A percentile compares a stretch with the other conserved stretches of the same genome.
phyloP scores from a whole-genome alignment of 1,140 invertebrate genomes.

The Drosophila kepulauana region DNA sequence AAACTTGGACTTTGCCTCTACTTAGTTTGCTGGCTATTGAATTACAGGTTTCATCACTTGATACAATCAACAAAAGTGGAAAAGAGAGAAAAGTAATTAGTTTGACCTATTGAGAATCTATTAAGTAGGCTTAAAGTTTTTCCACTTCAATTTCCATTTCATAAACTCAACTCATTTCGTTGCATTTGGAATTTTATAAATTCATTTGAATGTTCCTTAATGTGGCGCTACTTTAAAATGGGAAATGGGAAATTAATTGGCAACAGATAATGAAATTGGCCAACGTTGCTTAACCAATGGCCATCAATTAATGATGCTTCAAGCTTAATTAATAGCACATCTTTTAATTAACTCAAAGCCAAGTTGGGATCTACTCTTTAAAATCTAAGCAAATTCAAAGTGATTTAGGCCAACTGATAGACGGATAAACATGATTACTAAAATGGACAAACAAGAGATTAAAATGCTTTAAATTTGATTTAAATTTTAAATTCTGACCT shows the following conservation, averaged over 20 bases:
- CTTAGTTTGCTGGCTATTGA: constrained; percentile 62
- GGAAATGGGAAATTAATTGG: constrained; percentile 32
- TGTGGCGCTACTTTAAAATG: neutral
- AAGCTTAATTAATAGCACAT: constrained; percentile 25
- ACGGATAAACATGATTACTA: too few relatives aligned
- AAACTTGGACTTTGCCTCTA: constrained; percentile 28
- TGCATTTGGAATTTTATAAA: constrained; percentile 3
- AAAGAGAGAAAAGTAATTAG: constrained; percentile 60
- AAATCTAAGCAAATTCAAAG: neutral
- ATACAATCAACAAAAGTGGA: constrained; percentile 21
- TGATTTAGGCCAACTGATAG: neutral
- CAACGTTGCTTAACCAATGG: constrained; percentile 20
- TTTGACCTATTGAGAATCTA: constrained; percentile 18
- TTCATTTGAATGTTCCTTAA: neutral
- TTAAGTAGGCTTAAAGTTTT: neutral
- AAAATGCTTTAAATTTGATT: too few relatives aligned
- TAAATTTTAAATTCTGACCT: too few relatives aligned
- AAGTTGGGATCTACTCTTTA: neutral
- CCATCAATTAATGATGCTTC: constrained; percentile 22
- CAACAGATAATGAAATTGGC: constrained; percentile 24
- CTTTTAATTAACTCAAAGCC: constrained; percentile 24
- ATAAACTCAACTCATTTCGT: neutral
- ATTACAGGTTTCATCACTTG: constrained; percentile 50
- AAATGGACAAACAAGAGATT: too few relatives aligned
- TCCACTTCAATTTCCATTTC: neutral